phyloP scores from a whole-genome alignment of 2,888 invertebrate genomes.

The Nomada ruficornis region DNA sequence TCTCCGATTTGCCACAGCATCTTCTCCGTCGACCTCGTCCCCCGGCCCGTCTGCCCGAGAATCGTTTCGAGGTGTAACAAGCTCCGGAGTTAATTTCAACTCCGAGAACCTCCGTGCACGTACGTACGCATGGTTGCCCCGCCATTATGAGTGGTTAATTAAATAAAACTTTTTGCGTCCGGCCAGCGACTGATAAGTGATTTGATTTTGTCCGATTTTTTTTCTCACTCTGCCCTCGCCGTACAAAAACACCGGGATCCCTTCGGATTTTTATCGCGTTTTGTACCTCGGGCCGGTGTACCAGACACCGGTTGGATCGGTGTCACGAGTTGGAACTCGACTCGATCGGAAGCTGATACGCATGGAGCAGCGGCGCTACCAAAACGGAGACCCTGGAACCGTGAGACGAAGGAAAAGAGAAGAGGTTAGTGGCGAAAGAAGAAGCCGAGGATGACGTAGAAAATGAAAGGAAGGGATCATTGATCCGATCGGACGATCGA shows the following conservation, averaged over 20 bases:
- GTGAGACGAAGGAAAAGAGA: conserved; percentile 52
- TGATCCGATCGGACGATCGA: conserved; percentile 71
- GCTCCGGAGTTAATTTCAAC: conserved; percentile 62
- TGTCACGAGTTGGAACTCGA: too few species aligned
- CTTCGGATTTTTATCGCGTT: not conserved
- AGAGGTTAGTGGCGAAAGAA: conserved; percentile 47
- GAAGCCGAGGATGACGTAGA: conserved; percentile 63
- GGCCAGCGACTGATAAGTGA: conserved; percentile 24
- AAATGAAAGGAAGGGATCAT: conserved; percentile 66
- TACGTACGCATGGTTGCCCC: conserved; percentile 50
- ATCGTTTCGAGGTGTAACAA: conserved; percentile 59
- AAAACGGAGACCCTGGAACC: conserved; percentile 37
- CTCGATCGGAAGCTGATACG: conserved; percentile 15
- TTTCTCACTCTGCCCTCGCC: not conserved
- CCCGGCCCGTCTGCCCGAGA: conserved; percentile 20
- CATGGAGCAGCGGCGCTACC: conserved; percentile 45
- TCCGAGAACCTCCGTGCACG: conserved; percentile 55
- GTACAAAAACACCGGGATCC: not conserved
- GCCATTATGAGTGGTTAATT: conserved; percentile 65
- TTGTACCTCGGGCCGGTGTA: not conserved
- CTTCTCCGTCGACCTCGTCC: conserved; percentile 23
- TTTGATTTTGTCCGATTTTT: conserved; percentile 21
- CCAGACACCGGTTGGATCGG: too few species aligned
- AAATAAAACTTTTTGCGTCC: conserved; percentile 64
- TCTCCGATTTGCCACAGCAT: conserved; percentile 29